Evolutionary conservation across 2,888 invertebrate genomes (phyloP).

Genomic region (Spilosoma lubricipeda): DNA sequence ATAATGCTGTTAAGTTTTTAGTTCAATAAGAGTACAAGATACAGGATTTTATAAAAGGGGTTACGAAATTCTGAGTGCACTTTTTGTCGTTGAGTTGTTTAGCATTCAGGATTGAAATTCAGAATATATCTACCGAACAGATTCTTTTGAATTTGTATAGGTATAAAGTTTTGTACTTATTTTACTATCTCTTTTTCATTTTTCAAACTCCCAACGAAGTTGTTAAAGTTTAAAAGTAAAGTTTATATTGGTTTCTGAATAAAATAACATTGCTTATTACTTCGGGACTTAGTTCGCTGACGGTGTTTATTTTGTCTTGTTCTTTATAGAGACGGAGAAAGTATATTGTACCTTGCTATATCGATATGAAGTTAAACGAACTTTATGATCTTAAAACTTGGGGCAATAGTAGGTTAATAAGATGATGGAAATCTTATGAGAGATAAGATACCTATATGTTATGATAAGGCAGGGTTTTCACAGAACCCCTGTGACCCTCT

Average conservation of each 20-base stretch:
- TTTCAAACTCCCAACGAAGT: constrained; percentile 37
- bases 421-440: background rate
- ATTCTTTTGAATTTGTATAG: too few relatives aligned
- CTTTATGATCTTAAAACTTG: background rate
- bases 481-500: background rate
- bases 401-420: background rate
- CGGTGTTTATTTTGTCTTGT: constrained; percentile 15
- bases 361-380: too few relatives aligned
- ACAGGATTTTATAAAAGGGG: background rate
- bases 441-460: fast-evolving
- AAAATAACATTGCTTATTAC: constrained; percentile 47
- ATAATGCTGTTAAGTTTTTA: background rate
- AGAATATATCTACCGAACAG: too few relatives aligned
- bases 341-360: background rate
- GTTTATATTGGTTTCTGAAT: constrained; percentile 57
- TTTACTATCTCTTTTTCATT: constrained; percentile 26
- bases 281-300: constrained; percentile 17
- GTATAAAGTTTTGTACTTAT: too few relatives aligned
- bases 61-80: too few relatives aligned
- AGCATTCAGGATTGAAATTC: too few relatives aligned
- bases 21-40: background rate
- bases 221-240: constrained; percentile 41
- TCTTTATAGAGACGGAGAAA: background rate
- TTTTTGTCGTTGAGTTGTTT: too few relatives aligned
- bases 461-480: background rate